A percentile compares a stretch with the other conserved stretches of the same genome.
Evolutionary conservation across 2,888 invertebrate species (phyloP).

Genomic region (Drosophila vallismaia): DNA sequence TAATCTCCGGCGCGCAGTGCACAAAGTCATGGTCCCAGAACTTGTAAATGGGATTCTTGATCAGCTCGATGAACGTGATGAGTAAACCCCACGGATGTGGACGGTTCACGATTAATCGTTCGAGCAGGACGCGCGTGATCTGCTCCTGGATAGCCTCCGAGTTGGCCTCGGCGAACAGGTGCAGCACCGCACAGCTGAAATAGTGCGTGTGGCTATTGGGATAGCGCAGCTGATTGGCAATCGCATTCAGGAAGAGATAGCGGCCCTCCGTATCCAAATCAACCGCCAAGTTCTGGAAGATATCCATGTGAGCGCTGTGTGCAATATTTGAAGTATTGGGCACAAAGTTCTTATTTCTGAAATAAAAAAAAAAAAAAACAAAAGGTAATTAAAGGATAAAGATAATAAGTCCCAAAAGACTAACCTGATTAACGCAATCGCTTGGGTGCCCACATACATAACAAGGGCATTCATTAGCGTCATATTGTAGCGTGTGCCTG

Average conservation of each 20-base stretch:
- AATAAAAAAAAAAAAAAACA: not conserved
- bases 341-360: conserved; percentile 93
- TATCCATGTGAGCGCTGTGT: conserved; percentile 99
- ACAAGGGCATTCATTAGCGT: conserved; percentile 98
- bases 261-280: conserved; percentile 98
- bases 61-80: conserved; percentile 99
- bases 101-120: conserved; percentile 98
- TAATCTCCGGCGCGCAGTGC: conserved; percentile 99
- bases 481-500: conserved; percentile 97
- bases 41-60: conserved; percentile 98
- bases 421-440: conserved; percentile 92
- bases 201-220: conserved; percentile 99
- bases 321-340: conserved; percentile 99
- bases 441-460: conserved; percentile 98
- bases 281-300: conserved; percentile 99
- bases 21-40: conserved; percentile 99
- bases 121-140: conserved; percentile 97
- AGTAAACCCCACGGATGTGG: conserved; percentile 99
- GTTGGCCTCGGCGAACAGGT: conserved; percentile 98
- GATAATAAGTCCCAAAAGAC: no score
- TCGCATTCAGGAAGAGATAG: conserved; percentile 98
- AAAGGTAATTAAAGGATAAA: not conserved
- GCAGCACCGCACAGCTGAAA: conserved; percentile 98
- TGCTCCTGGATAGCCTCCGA: conserved; percentile 99
- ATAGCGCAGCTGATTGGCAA: conserved; percentile 99